Percentiles rank a stretch among this genome's conserved stretches.
Evolutionary conservation across 2,888 invertebrate genomes (phyloP).

Genomic region (Hedya salicella): DNA sequence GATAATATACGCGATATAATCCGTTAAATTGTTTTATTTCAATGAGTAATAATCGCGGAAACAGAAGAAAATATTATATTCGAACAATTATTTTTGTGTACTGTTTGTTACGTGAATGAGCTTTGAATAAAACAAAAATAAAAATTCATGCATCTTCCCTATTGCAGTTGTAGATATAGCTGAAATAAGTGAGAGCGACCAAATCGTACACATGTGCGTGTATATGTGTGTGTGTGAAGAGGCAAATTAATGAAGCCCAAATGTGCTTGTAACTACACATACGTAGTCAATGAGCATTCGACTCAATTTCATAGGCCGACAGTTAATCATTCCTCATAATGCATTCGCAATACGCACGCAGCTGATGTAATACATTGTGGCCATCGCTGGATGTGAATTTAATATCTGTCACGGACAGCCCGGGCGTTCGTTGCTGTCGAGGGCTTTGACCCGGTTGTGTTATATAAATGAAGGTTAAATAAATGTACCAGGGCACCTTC

Average conservation of each 20-base stretch:
- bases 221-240: too few relatives aligned
- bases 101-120: too few relatives aligned
- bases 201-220: too few relatives aligned
- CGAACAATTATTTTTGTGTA: too few relatives aligned
- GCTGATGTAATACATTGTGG: conserved; percentile 67
- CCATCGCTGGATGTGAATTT: conserved; percentile 76
- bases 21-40: too few relatives aligned
- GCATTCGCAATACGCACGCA: conserved; percentile 45
- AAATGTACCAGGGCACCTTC: neutral
- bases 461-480: neutral
- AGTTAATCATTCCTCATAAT: conserved; percentile 44
- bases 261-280: neutral
- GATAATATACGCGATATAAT: too few relatives aligned
- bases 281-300: conserved; percentile 13
- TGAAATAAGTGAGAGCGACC: too few relatives aligned
- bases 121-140: too few relatives aligned
- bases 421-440: conserved; percentile 50
- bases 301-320: conserved; percentile 21
- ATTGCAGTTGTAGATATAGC: too few relatives aligned
- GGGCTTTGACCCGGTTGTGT: conserved; percentile 50
- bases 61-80: too few relatives aligned
- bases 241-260: neutral
- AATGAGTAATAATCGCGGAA: too few relatives aligned
- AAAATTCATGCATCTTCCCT: too few relatives aligned
- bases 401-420: conserved; percentile 79